Evolutionary conservation across 2,113 vertebrate genomes (phyloP), one percentile per base, ranked within the genome.

Genomic region (Thermophis baileyi): DNA sequence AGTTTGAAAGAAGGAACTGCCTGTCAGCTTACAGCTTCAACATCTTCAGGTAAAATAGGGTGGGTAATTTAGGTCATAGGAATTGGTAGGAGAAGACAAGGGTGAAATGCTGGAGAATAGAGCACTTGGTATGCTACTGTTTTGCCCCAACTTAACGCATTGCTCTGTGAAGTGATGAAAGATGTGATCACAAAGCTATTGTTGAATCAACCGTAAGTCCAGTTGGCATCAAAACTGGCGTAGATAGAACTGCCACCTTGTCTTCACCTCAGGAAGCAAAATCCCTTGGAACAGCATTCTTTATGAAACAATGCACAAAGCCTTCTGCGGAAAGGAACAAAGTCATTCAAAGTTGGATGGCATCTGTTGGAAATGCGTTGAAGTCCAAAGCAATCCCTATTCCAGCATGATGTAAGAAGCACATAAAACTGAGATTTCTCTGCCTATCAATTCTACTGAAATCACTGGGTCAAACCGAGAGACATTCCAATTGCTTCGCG

Each of bases 401-500:
- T 9, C 16, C 47, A 2, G 94, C 90, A 47, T 3, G 47, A 88
- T 22, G 93, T 11, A 40, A 46, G 10, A 27, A 87, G 49, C n/a
- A 88, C 89, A 55, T 20, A 30, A 93, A 94, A 95, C 93, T 91
- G 25, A 91, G 92, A 94, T 94, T 94, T 91, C 93, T 74, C 81
- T 49, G 18, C 0, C 6, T 60, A n/a, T 40, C 2, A 46, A 22
- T 91, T 81, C 60, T 57, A 18, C 90, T 50, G 10, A 74, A 87
- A 85, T 57, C 30, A 12, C 49, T 22, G 63, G 54, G 47, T 69
- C 54, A 90, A 49, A 63, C 85, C 54, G 57, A 90, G 46, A 30
- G 35, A 3, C 35, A 81, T 46, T 22, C 74, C 74, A 53, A 46
- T 44, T 18, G 40, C 85, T 91, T 91, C 57, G 46, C 9, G 3